Conservation (phyloP, 2,797 vertebrate genomes). For the Rousettus madagascariensis region DNA sequence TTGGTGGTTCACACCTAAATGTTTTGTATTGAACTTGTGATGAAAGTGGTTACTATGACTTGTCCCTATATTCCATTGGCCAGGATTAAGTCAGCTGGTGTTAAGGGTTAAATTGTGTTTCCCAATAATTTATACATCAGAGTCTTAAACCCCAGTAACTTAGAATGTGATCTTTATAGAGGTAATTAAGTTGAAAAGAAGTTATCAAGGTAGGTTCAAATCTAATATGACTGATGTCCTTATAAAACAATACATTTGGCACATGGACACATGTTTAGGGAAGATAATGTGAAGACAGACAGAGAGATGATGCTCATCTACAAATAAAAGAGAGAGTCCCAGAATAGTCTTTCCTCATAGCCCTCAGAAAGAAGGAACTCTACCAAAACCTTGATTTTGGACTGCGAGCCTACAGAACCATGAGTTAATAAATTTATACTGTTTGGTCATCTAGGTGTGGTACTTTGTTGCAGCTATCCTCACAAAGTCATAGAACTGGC, state of each 20-base stretch:
- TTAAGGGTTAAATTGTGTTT: neutral
- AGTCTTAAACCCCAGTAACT: neutral
- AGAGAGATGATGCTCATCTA: neutral
- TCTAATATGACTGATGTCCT: neutral
- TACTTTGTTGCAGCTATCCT: neutral
- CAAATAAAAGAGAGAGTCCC: neutral
- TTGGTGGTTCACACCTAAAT: neutral
- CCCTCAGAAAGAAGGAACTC: neutral
- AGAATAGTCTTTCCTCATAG: neutral
- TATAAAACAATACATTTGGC: neutral
- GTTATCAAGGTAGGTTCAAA: neutral
- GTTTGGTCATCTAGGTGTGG: neutral
- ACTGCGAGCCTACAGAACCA: neutral
- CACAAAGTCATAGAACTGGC: neutral
- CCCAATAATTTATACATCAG: neutral
- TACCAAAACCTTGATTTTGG: neutral
- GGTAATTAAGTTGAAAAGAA: neutral
- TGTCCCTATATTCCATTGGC: neutral
- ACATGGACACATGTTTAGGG: accelerated
- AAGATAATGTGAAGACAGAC: neutral
- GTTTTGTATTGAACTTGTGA: neutral
- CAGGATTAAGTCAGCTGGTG: neutral
- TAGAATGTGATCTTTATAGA: neutral
- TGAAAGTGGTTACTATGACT: neutral
- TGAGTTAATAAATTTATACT: neutral